A percentile compares a stretch with the other conserved stretches of the same genome.
phyloP scores from a whole-genome alignment of 2,797 vertebrate genomes.

The Notoglanidium macrostoma region DNA sequence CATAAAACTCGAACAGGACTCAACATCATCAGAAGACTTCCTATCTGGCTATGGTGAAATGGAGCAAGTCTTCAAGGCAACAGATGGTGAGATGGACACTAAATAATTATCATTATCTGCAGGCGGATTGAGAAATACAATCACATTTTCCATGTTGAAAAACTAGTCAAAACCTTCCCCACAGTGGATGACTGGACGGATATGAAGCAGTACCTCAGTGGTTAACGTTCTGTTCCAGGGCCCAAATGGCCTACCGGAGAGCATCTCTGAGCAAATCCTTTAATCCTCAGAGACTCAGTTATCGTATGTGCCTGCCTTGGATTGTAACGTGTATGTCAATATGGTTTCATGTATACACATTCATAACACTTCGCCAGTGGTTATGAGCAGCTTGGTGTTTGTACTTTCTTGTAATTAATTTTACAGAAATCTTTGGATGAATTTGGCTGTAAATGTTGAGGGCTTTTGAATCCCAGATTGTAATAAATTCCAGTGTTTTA shows the following conservation, averaged over 20 bases:
- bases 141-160: not conserved
- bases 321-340: not conserved
- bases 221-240: not conserved
- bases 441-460: not conserved
- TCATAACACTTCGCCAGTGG: not conserved
- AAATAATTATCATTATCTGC: not conserved
- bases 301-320: not conserved
- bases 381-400: not conserved
- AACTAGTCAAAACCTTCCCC: not conserved
- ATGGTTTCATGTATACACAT: not conserved
- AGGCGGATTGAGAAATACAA: not conserved
- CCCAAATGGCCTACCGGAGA: not conserved
- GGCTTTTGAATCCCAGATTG: not conserved
- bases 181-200: not conserved
- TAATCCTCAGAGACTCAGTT: not conserved
- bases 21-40: not conserved
- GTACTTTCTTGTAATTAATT: not conserved
- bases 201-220: not conserved
- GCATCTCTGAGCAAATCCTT: not conserved
- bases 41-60: not conserved
- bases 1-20: conserved; percentile 11
- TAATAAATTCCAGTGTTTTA: not conserved
- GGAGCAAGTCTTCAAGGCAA: conserved; percentile 4
- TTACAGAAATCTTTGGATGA: not conserved
- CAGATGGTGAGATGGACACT: not conserved